Conservation (phyloP, 2,888 invertebrate species). For the Nomada flava region DNA sequence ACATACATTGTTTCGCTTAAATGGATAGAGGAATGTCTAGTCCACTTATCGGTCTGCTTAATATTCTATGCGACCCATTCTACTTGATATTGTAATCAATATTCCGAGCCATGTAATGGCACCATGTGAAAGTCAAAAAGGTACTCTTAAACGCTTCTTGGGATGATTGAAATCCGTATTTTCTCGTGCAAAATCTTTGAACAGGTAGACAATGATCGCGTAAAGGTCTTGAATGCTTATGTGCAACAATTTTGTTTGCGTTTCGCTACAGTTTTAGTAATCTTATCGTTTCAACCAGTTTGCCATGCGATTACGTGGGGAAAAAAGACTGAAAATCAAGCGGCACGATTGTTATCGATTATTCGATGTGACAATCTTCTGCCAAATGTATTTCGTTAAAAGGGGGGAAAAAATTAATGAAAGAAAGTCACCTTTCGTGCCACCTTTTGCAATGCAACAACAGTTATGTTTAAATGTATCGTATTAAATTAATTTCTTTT, state of each 20-base stretch:
- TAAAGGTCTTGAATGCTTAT: not conserved
- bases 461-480: conserved; percentile 1
- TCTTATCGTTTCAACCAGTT: conserved; percentile 13
- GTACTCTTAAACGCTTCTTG: not conserved
- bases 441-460: not conserved
- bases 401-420: not conserved
- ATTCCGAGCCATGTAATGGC: conserved; percentile 25
- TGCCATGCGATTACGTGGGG: conserved; percentile 20
- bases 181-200: not conserved
- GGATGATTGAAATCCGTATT: not conserved
- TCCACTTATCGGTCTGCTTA: not conserved
- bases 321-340: not conserved
- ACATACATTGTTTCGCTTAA: not conserved
- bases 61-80: conserved; percentile 28
- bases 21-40: not conserved
- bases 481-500: not conserved
- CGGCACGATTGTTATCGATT: not conserved
- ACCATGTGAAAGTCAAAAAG: conserved; percentile 28
- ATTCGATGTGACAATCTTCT: not conserved
- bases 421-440: not conserved
- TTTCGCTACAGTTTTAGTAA: conserved; percentile 6
- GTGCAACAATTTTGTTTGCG: conserved; percentile 6
- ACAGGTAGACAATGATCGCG: not conserved
- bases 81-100: conserved; percentile 44
- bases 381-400: not conserved